Base-by-base conservation (phyloP, 2,797 vertebrate species). In the Poeciliopsis turneri region DNA sequence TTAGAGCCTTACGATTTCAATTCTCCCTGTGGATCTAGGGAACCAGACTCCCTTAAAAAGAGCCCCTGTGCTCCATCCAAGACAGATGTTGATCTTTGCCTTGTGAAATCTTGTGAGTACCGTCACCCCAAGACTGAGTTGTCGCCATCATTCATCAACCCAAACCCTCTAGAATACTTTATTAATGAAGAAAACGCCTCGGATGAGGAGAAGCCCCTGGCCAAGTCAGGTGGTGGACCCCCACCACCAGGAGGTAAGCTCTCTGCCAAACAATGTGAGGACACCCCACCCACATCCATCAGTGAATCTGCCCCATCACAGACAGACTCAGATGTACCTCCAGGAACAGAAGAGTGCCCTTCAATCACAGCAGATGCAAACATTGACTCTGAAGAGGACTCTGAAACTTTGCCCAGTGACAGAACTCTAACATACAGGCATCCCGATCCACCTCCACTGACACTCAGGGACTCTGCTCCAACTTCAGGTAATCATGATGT, bases 341-440 rank as follows among this genome's bases (percentile, higher is more conserved):
- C 98, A 0, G 98, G 98, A 72, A 99, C 98, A 0, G 98, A 99
- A 82, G 98, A 99, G 85, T 99, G 98, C 64, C 98, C 98, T 74
- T 99, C 98, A 75, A 99, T 99, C 90, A 99, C 98, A 84, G 98
- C 98, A 30, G 98, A 99, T 90, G 98, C 97, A 79, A 99, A 99
- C 86, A 99, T 99, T 71, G 98, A 99, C 91, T 99, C 98, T 0
- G 98, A 99, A 90, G 98, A 99, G 36, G 98, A 99, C 81, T 99
- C 98, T 0, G 98, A 99, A 94, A 99, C 98, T 74, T 96, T 99
- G 78, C 98, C 98, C 0, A 98, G 98, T 0, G 98, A 99, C 93
- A 98, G 97, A 93, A 99, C 98, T 0, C 95, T 99, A 87, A 97
- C 97, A 0, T 98, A 97, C 93, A 97, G 97, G 82, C 97, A 98